phyloP scores from a whole-genome alignment of 2,888 invertebrate species.

The Plemyria rubiginata region DNA sequence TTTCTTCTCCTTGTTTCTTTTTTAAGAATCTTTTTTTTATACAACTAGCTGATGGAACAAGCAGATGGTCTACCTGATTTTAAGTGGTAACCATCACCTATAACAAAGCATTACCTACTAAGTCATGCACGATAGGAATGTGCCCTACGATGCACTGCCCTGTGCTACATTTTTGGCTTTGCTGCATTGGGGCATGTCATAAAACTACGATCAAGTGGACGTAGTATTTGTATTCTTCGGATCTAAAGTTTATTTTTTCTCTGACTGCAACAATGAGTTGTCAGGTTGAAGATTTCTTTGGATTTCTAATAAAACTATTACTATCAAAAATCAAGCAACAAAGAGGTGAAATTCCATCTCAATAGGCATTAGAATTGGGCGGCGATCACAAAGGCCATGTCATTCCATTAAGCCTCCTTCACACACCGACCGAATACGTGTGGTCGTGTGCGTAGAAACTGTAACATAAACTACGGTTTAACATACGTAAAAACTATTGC shows the following conservation, averaged over 20 bases:
- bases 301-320: conserved; percentile 83
- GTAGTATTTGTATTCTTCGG: too few relatives aligned
- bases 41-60: too few relatives aligned
- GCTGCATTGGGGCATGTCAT: conserved; percentile 5
- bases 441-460: conserved; percentile 38
- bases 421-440: conserved; percentile 66
- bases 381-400: conserved; percentile 82
- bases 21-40: too few relatives aligned
- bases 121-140: too few relatives aligned
- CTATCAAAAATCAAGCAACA: conserved; percentile 83
- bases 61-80: too few relatives aligned
- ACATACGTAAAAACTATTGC: conserved; percentile 23
- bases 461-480: conserved; percentile 53
- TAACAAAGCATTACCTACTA: too few relatives aligned
- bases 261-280: conserved; percentile 51
- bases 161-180: too few relatives aligned
- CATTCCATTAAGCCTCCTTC: conserved; percentile 84
- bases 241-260: conserved; percentile 18
- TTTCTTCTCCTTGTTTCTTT: too few relatives aligned
- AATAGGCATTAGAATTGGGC: conserved; percentile 85
- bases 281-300: conserved; percentile 68
- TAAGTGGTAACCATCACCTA: too few relatives aligned
- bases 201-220: too few relatives aligned
- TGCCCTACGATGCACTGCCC: too few relatives aligned
- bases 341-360: conserved; percentile 83